A percentile compares a stretch with the other conserved stretches of the same genome.
phyloP scores from a whole-genome alignment of 2,888 invertebrate species.

The Eilema griseolum region DNA sequence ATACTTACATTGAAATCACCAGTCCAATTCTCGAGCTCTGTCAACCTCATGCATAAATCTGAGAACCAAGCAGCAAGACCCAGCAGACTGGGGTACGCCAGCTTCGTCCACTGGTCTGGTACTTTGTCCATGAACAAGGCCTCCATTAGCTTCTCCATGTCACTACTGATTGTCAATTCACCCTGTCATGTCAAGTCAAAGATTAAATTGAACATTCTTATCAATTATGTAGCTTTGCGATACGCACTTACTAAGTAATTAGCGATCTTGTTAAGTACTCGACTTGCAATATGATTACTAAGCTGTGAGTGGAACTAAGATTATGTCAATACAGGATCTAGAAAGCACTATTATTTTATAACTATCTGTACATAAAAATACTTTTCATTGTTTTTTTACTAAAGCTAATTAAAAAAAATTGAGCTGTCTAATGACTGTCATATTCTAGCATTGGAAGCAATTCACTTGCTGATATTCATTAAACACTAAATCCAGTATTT shows the following conservation, averaged over 20 bases:
- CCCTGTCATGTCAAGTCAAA: constrained; percentile 87
- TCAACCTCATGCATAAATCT: constrained; percentile 92
- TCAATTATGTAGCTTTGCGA: too few relatives aligned
- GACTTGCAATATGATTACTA: too few relatives aligned
- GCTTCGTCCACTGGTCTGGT: constrained; percentile 94
- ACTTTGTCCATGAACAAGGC: constrained; percentile 96
- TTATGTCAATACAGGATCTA: too few relatives aligned
- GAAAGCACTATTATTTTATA: too few relatives aligned
- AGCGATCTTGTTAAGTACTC: too few relatives aligned
- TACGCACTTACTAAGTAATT: too few relatives aligned
- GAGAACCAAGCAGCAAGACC: constrained; percentile 95
- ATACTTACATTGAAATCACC: constrained; percentile 91
- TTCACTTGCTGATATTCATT: neutral
- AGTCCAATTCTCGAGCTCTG: constrained; percentile 95
- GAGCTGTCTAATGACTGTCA: too few relatives aligned
- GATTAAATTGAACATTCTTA: neutral
- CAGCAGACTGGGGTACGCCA: constrained; percentile 95
- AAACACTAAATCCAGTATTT: neutral
- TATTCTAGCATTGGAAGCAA: too few relatives aligned
- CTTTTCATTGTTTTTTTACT: too few relatives aligned
- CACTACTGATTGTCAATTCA: constrained; percentile 96
- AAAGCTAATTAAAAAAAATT: too few relatives aligned
- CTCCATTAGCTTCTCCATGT: constrained; percentile 96
- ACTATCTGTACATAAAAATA: too few relatives aligned
- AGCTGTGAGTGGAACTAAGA: too few relatives aligned